Evolutionary conservation across 2,113 vertebrate genomes (phyloP).

Genomic region (Ardeotis arabs): DNA sequence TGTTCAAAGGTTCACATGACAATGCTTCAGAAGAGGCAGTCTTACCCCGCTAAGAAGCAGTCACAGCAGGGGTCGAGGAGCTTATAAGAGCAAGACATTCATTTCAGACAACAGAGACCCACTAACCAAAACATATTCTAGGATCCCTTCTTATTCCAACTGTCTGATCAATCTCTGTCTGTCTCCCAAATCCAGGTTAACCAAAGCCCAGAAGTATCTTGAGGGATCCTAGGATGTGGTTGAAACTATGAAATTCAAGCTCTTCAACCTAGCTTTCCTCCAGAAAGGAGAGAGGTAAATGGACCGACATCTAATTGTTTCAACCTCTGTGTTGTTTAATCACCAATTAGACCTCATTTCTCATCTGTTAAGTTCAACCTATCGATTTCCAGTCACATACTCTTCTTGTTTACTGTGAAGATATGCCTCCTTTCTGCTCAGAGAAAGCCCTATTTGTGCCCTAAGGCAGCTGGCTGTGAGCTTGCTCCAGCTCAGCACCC

Average conservation of each 20-base stretch:
- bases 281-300: background rate
- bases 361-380: constrained; percentile 20
- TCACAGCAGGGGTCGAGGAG: background rate
- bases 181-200: background rate
- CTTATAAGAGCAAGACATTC: background rate
- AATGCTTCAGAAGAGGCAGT: background rate
- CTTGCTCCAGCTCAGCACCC: background rate
- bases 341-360: constrained; percentile 46
- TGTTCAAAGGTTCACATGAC: background rate
- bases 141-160: background rate
- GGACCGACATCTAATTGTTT: background rate
- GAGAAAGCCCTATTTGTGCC: background rate
- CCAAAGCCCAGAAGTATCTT: background rate
- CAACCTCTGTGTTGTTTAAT: constrained; percentile 4
- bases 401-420: background rate
- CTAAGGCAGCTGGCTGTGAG: background rate
- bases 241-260: background rate
- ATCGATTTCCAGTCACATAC: constrained; percentile 7
- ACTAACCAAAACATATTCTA: background rate
- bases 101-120: background rate
- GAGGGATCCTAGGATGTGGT: background rate
- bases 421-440: background rate
- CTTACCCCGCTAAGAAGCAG: background rate
- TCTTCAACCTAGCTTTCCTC: background rate
- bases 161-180: background rate